These are phyloP conservation scores for Loris lydekkerianus DNA, from an alignment of 2,797 vertebrate species.

Conservation along the genomic window DNA sequence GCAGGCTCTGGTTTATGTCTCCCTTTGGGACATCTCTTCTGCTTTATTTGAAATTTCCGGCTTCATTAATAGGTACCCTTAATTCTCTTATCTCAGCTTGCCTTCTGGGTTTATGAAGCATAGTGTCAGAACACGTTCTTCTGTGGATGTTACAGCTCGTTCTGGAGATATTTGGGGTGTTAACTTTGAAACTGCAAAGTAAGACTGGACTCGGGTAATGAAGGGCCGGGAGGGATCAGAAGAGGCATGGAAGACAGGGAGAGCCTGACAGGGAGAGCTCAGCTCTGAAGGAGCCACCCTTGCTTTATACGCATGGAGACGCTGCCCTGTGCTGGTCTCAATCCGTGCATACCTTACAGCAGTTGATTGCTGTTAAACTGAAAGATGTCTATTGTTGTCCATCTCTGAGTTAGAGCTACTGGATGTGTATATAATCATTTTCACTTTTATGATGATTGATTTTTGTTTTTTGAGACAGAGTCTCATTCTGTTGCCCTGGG, in stretches of 20 bases:
- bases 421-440: not conserved
- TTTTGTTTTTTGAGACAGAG: not conserved
- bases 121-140: conserved; percentile 75
- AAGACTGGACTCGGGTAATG: conserved; percentile 57
- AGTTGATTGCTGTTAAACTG: not conserved
- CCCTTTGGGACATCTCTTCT: conserved; percentile 76
- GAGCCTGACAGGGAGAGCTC: no score
- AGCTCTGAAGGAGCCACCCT: not conserved
- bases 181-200: conserved; percentile 81
- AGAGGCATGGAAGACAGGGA: not conserved
- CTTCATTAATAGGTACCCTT: conserved; percentile 81
- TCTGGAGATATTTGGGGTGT: conserved; percentile 83
- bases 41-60: conserved; percentile 79
- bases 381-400: not conserved
- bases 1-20: conserved; percentile 80
- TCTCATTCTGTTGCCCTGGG: no score
- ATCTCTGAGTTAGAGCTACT: not conserved
- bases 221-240: not conserved
- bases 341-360: not conserved
- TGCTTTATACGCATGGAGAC: not conserved
- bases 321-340: not conserved
- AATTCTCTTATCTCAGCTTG: conserved; percentile 86
- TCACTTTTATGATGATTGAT: not conserved
- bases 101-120: conserved; percentile 87
- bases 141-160: conserved; percentile 81